Conservation (phyloP, 2,888 invertebrate species). For the Agrochola macilenta region DNA sequence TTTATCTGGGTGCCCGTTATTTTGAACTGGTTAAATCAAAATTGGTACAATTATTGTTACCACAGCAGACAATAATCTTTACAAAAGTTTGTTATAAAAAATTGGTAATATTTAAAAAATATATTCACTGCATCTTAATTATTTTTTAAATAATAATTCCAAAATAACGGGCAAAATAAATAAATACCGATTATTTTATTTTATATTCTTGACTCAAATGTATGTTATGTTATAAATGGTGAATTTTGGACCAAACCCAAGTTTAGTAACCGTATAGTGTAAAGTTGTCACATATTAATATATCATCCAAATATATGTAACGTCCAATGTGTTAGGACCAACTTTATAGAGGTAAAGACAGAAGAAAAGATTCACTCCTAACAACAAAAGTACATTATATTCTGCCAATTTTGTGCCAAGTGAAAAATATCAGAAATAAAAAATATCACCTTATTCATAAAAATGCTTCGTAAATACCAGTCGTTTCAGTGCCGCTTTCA, state of each 20-base stretch:
- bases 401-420: slow-evolving; percentile 22
- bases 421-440: not conserved
- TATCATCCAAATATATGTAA: slow-evolving; percentile 26
- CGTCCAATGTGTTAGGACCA: slow-evolving; percentile 28
- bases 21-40: not conserved
- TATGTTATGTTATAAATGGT: slow-evolving; percentile 44
- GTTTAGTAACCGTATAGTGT: slow-evolving; percentile 34
- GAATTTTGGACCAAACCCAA: slow-evolving; percentile 63
- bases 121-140: not conserved
- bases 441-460: not conserved
- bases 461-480: not conserved
- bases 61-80: slow-evolving; percentile 34
- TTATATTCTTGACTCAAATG: slow-evolving; percentile 40
- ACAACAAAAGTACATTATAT: not conserved
- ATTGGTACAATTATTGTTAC: not conserved
- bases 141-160: not conserved
- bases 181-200: slow-evolving; percentile 24
- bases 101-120: not conserved
- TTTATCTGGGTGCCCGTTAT: slow-evolving; percentile 33
- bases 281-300: slow-evolving; percentile 40
- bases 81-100: not conserved
- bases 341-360: not conserved
- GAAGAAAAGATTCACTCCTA: not conserved
- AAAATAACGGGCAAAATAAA: slow-evolving; percentile 28
- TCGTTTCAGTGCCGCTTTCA: not conserved